Conservation (phyloP, 2,113 vertebrate genomes). For the Sinosuthora webbiana region DNA sequence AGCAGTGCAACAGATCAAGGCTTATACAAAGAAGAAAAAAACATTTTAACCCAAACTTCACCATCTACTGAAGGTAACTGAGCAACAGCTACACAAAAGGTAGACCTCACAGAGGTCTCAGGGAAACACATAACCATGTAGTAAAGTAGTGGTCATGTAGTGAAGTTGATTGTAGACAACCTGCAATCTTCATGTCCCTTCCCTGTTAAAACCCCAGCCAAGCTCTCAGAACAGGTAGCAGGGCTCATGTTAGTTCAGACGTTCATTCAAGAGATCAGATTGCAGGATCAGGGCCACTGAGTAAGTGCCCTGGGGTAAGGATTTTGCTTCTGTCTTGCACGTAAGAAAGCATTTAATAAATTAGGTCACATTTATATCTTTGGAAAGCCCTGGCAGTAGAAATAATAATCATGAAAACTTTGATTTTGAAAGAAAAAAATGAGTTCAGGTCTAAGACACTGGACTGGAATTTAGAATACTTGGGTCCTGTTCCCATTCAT, state of each 20-base stretch:
- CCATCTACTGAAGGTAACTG: background rate
- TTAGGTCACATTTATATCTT: slow-evolving; percentile 14
- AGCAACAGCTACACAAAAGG: background rate
- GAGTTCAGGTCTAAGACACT: background rate
- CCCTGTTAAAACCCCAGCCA: background rate
- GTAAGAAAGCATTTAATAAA: slow-evolving; percentile 28
- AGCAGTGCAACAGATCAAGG: slow-evolving; percentile 1
- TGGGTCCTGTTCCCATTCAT: background rate
- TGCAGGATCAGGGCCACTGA: slow-evolving; percentile 3
- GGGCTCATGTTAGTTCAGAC: background rate
- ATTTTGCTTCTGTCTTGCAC: slow-evolving; percentile 29
- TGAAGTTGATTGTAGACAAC: background rate
- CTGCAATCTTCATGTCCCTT: background rate
- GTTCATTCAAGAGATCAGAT: slow-evolving; percentile 30
- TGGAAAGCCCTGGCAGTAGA: background rate
- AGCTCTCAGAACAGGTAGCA: background rate
- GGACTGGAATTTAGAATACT: background rate
- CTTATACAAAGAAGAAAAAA: background rate
- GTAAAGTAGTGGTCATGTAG: background rate
- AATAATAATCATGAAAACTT: background rate
- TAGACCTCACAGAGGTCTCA: background rate
- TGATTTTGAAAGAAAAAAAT: slow-evolving; percentile 16
- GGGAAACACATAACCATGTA: background rate
- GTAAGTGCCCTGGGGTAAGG: background rate
- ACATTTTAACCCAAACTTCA: background rate